Percentiles rank a stretch among this genome's conserved stretches.
Evolutionary conservation across 2,888 invertebrate genomes (phyloP).

Genomic region (Athrips mouffetella): DNA sequence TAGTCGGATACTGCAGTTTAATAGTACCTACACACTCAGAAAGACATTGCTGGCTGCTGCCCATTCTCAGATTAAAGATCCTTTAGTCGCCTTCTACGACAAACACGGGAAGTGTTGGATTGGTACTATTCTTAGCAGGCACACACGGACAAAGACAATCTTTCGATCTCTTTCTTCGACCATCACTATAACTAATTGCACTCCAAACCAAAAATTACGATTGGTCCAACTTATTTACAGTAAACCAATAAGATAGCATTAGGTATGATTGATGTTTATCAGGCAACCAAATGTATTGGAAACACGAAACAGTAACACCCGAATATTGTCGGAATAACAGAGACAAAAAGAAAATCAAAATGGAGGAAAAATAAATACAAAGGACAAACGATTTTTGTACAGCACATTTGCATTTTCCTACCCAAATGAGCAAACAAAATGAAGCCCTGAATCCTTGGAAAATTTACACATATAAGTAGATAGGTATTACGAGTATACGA

Average conservation of each 20-base stretch:
- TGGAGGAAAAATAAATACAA: background rate
- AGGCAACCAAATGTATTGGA: slow-evolving; percentile 1
- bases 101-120: too few relatives aligned
- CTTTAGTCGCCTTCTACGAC: too few relatives aligned
- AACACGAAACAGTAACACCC: slow-evolving; percentile 6
- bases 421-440: background rate
- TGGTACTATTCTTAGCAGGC: too few relatives aligned
- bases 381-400: background rate
- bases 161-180: too few relatives aligned
- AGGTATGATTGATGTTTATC: slow-evolving; percentile 10
- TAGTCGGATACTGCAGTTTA: too few relatives aligned
- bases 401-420: background rate
- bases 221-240: background rate
- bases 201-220: background rate
- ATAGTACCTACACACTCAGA: too few relatives aligned
- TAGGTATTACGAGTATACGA: too few relatives aligned
- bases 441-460: background rate
- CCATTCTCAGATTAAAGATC: too few relatives aligned
- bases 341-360: background rate
- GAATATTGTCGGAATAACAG: background rate
- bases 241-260: background rate
- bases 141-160: too few relatives aligned
- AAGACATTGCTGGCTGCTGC: too few relatives aligned
- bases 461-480: too few relatives aligned
- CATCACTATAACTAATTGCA: too few relatives aligned